These are phyloP conservation scores for Sylvilagus floridanus DNA, from an alignment of 2,797 vertebrate genomes.

Conservation along the genomic window DNA sequence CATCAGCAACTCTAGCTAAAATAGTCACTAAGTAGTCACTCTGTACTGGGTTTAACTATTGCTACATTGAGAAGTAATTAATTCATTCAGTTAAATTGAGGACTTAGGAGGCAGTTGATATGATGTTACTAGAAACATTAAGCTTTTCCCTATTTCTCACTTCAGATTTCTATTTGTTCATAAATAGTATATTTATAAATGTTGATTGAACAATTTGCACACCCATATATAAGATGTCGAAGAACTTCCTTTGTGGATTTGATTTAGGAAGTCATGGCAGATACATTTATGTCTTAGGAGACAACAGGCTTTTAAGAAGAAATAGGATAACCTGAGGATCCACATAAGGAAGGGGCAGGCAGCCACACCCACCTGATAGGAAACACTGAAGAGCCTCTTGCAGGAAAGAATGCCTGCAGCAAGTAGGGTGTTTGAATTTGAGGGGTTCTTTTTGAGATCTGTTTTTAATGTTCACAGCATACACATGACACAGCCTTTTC, in stretches of 20 bases:
- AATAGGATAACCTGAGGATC: neutral
- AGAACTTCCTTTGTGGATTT: constrained; percentile 23
- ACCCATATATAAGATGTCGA: neutral
- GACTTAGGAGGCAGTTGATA: neutral
- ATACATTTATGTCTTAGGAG: neutral
- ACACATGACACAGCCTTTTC: neutral
- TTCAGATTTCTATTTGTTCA: neutral
- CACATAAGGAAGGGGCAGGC: too few species aligned
- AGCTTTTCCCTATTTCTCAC: neutral
- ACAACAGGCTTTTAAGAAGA: neutral
- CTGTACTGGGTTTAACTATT: neutral
- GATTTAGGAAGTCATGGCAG: neutral
- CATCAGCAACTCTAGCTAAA: neutral
- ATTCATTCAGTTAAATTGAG: neutral
- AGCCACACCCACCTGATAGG: neutral
- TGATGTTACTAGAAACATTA: neutral
- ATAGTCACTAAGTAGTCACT: neutral
- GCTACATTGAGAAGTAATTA: neutral
- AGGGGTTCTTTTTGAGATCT: neutral
- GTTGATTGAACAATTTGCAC: neutral
- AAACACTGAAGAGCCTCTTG: neutral
- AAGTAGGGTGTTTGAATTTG: neutral
- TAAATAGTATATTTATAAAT: neutral
- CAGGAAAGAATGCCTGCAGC: neutral
- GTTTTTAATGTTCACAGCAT: constrained; percentile 12